Conservation (phyloP, 2,797 vertebrate genomes). For the Pangasius larnaudii region DNA sequence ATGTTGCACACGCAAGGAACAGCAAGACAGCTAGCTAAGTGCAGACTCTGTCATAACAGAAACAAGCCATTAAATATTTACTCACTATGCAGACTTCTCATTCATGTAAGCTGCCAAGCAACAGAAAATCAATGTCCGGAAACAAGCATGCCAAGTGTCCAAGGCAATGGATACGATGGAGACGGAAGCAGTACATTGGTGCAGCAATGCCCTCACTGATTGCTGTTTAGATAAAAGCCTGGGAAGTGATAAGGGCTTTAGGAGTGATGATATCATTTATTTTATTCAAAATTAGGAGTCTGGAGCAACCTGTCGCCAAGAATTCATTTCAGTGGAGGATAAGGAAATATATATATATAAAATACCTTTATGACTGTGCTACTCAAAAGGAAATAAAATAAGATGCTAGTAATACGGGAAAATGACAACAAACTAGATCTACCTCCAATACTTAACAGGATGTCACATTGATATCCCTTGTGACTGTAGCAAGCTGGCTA, state of each 20-base stretch:
- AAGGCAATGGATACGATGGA: neutral
- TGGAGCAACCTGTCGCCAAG: neutral
- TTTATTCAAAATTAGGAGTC: neutral
- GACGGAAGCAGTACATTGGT: neutral
- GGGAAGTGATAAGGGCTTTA: constrained; percentile 6
- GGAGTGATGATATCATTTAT: neutral
- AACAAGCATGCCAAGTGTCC: constrained; percentile 16
- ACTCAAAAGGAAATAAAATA: neutral
- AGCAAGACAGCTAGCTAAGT: constrained; percentile 26
- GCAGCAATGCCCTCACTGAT: constrained; percentile 7
- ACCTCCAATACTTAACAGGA: neutral
- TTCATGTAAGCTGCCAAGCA: constrained; percentile 37
- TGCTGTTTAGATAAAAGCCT: constrained; percentile 26
- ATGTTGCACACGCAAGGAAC: constrained; percentile 7
- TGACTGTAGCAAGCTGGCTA: neutral
- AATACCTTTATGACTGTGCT: neutral
- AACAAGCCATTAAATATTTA: constrained; percentile 44
- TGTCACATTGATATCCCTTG: neutral
- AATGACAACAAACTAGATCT: neutral
- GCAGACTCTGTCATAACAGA: constrained; percentile 24
- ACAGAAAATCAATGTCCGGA: constrained; percentile 43
- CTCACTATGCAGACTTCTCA: constrained; percentile 22
- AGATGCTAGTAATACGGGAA: neutral
- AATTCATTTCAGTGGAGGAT: neutral
- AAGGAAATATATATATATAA: neutral